Percentiles rank a stretch among this genome's conserved stretches.
Conservation (phyloP, 2,113 vertebrate genomes). For the Misgurnus mizolepis region DNA sequence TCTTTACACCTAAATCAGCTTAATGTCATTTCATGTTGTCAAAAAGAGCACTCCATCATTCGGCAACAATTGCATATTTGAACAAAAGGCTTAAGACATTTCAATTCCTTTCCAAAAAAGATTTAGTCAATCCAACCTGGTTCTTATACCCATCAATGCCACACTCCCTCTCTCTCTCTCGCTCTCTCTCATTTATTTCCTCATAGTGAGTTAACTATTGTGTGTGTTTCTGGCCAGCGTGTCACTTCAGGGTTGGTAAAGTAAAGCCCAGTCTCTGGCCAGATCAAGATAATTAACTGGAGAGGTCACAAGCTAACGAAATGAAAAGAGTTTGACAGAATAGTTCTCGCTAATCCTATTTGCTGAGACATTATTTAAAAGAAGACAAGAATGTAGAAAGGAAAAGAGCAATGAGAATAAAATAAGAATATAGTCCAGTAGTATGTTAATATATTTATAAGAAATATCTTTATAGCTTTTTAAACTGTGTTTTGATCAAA, state of each 20-base stretch:
- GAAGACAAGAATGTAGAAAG: constrained; percentile 48
- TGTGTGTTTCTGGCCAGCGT: constrained; percentile 68
- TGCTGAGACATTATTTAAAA: constrained; percentile 67
- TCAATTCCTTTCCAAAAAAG: constrained; percentile 61
- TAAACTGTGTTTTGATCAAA: no score
- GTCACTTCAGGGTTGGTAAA: constrained; percentile 78
- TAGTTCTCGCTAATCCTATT: constrained; percentile 74
- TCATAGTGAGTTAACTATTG: constrained; percentile 79
- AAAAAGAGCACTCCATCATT: constrained; percentile 33
- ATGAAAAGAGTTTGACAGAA: constrained; percentile 73
- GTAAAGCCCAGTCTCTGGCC: constrained; percentile 74
- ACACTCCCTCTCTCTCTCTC: constrained; percentile 67
- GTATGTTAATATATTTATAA: not conserved
- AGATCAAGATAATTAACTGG: constrained; percentile 83
- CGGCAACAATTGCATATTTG: constrained; percentile 71
- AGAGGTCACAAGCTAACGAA: constrained; percentile 82
- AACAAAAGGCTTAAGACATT: constrained; percentile 68
- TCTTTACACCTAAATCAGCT: constrained; percentile 22
- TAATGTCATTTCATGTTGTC: constrained; percentile 15
- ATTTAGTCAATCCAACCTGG: constrained; percentile 59
- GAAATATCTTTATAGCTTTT: no score
- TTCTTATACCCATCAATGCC: constrained; percentile 71
- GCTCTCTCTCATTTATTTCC: constrained; percentile 61
- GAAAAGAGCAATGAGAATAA: constrained; percentile 39
- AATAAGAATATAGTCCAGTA: constrained; percentile 13